Evolutionary conservation across 2,888 invertebrate genomes (phyloP), one percentile per base, ranked within the genome.

Genomic region (Agrotis clavis): DNA sequence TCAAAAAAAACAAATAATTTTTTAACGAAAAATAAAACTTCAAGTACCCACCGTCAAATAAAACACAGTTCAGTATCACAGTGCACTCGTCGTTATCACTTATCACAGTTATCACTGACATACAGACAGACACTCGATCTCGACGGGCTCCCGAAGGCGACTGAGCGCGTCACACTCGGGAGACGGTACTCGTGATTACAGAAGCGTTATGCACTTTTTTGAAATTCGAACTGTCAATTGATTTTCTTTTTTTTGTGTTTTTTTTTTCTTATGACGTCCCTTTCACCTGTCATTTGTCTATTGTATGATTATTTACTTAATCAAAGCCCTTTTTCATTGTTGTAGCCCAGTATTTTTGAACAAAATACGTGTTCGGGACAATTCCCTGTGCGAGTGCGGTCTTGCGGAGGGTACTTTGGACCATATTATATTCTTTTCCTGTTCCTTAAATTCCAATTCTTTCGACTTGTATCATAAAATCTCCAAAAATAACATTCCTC

Each of bases 121-220:
- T 30, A 35, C 57, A 14, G 57, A 35, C 77, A 70, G 78, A 86
- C 78, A 87, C 90, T 88, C 89, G 87, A 87, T 85, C 89, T 87
- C 88, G 86, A 71, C 89, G 90, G 83, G 84, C 82, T 92, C 94
- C 91, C 88, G 91, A 86, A 89, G 91, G 89, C 91, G 88, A 94
- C 94, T 94, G 94, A 90, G 87, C 88, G 84, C 81, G 89, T 87
- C 86, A 88, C 86, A 86, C 84, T 84, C 81, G 67, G 79, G 81
- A 74, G 81, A 78, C 70, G 41, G 88, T 87, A 90, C 89, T 84
- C 84, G 45, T 73, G 64, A 62, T 70, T 68, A 48, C 67, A 79
- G 25, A 61, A 64, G 71, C 78, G 79, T 47, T 78, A 61, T 64
- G 60, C 67, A 79, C 45, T 2, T 66, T 78, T 66, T 79, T 60